Evolutionary conservation across 2,113 vertebrate species (phyloP).

Genomic region (Lepus timidus): DNA sequence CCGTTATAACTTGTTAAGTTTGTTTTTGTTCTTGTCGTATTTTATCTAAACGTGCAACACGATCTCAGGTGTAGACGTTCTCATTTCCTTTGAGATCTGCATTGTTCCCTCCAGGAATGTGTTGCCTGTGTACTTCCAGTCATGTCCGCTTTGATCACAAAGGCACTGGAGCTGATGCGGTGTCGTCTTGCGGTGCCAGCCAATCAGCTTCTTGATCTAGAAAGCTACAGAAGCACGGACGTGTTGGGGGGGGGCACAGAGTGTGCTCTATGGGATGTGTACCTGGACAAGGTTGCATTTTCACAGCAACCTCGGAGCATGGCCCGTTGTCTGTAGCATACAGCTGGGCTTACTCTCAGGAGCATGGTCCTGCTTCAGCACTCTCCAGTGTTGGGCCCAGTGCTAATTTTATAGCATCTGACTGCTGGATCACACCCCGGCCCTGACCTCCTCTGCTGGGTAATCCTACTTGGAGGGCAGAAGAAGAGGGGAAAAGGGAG

Average conservation of each 20-base stretch:
- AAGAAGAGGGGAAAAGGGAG: not conserved
- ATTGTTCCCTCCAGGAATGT: not conserved
- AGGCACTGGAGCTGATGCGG: not conserved
- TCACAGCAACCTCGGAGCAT: not conserved
- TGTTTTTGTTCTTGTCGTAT: constrained; percentile 36
- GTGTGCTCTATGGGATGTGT: not conserved
- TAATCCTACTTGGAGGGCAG: not conserved
- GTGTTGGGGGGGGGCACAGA: not conserved
- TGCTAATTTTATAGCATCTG: not conserved
- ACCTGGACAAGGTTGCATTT: not conserved
- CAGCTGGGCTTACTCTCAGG: not conserved
- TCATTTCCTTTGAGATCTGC: not conserved
- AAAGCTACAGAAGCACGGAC: not conserved
- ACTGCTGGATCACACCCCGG: not conserved
- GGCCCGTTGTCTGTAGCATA: not conserved
- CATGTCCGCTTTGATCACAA: not conserved
- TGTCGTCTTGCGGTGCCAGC: not conserved
- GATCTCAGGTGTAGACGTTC: not conserved
- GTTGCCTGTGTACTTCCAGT: not conserved
- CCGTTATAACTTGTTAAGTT: constrained; percentile 13
- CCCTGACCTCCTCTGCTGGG: not conserved
- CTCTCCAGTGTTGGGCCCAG: not conserved
- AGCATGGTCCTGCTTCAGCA: not conserved
- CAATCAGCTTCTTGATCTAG: not conserved
- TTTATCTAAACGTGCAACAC: constrained; percentile 45